A percentile compares a stretch with the other conserved stretches of the same genome.
These are phyloP conservation scores for Baronia brevicornis DNA, from an alignment of 2,888 invertebrate genomes.

Conservation along the genomic window DNA sequence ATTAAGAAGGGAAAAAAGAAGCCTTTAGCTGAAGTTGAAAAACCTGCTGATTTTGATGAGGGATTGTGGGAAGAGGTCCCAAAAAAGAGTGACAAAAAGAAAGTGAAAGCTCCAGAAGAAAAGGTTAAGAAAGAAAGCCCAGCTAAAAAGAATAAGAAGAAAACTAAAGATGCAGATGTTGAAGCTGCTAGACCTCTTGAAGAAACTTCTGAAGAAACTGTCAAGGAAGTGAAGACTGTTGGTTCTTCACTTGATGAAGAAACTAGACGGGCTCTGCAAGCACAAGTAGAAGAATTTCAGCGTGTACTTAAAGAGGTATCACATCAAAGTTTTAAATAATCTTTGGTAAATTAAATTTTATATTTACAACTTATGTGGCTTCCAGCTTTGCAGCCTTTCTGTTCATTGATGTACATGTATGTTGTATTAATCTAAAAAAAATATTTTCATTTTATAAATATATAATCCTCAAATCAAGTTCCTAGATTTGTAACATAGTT, in stretches of 20 bases:
- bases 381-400: too few species aligned
- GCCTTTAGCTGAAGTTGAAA: slow-evolving; percentile 71
- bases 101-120: slow-evolving; percentile 77
- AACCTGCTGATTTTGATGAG: slow-evolving; percentile 83
- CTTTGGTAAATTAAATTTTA: too few species aligned
- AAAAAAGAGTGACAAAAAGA: slow-evolving; percentile 83
- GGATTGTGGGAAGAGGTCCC: slow-evolving; percentile 85
- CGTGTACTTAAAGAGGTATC: slow-evolving; percentile 63
- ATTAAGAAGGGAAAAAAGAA: slow-evolving; percentile 79
- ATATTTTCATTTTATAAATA: too few species aligned
- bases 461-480: too few species aligned
- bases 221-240: slow-evolving; percentile 57
- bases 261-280: slow-evolving; percentile 57
- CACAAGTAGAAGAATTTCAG: slow-evolving; percentile 65
- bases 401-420: too few species aligned
- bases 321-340: too few species aligned
- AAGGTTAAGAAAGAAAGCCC: slow-evolving; percentile 59
- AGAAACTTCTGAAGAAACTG: slow-evolving; percentile 54
- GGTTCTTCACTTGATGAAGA: slow-evolving; percentile 61
- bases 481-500: too few species aligned
- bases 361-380: too few species aligned
- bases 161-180: slow-evolving; percentile 59
- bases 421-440: too few species aligned
- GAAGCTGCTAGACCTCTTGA: slow-evolving; percentile 42
- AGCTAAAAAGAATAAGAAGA: slow-evolving; percentile 60